Base-by-base conservation (phyloP, 2,888 invertebrate species). In the Pheosia gnoma region DNA sequence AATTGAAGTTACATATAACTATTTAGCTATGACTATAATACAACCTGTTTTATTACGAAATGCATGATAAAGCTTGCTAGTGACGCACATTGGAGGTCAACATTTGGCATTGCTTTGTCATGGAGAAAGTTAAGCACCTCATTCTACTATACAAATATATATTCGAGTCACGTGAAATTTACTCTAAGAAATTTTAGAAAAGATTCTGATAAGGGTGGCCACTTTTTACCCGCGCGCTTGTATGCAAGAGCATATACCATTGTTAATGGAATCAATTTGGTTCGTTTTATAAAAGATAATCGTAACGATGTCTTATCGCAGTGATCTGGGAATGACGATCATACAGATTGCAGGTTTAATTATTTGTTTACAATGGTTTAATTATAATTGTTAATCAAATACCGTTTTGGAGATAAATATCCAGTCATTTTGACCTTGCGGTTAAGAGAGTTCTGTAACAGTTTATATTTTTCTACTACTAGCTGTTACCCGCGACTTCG, bases 201-300 rank as follows among this genome's bases (percentile, higher is more conserved):
- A 37, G 36, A 37, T 53, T 37, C 8, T 53, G 37, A 38, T 37
- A 4, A 37, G 53, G 37, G 37, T 49, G 5, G 9, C 10, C 51
- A 51, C 3, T 53, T 53, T 53, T 37, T 53, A 53, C 11, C 36
- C 5, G 37, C 52, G 13, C 52, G 6, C 45, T 45, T 37, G 41
- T 13, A 41, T 58, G 65, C 49, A 64, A 62, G 70, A 75, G 71
- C 79, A 76, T 73, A 79, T 74, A 61, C 75, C 75, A 75, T 74
- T 76, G 68, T 74, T 83, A 79, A 85, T 85, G 83, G 75, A 77
- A 25, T 51, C 72, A 68, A 65, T 71, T 74, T 71, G 67, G 67
- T 72, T 58, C 70, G 65, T 54, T 65, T 63, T 25, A 25, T 25
- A 45, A 60, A 62, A 63, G 75, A 65, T 68, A 75, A 74, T 61